phyloP scores from a whole-genome alignment of 1,140 invertebrate genomes.

The Drosophila paulistorum region DNA sequence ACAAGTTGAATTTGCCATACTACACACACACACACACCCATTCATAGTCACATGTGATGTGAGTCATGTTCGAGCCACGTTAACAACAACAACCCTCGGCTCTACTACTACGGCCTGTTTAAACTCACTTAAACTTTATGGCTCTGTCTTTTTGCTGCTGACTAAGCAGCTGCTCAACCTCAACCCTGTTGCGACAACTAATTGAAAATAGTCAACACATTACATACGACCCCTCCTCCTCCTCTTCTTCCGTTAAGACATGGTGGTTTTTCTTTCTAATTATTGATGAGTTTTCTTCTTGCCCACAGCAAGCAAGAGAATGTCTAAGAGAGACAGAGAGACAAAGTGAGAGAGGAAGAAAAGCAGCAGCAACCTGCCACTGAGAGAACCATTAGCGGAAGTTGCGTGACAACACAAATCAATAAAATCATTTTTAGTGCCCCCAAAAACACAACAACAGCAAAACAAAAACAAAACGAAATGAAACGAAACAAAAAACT shows the following conservation, averaged over 20 bases:
- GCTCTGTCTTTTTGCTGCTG: slow-evolving; percentile 50
- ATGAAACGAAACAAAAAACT: slow-evolving; percentile 51
- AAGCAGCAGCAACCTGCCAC: background rate
- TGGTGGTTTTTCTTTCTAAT: slow-evolving; percentile 37
- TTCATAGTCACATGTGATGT: slow-evolving; percentile 46
- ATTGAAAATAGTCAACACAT: slow-evolving; percentile 65
- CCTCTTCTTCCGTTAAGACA: background rate
- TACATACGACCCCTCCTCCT: slow-evolving; percentile 3
- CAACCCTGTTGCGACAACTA: slow-evolving; percentile 52
- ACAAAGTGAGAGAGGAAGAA: too few relatives aligned
- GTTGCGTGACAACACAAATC: slow-evolving; percentile 79
- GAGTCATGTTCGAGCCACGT: slow-evolving; percentile 44
- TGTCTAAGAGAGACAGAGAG: too few relatives aligned
- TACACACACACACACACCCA: background rate
- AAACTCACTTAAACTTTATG: slow-evolving; percentile 74
- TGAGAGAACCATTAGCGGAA: slow-evolving; percentile 37
- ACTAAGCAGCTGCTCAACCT: slow-evolving; percentile 47
- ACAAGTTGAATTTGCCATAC: slow-evolving; percentile 6
- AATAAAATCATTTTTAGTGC: slow-evolving; percentile 68
- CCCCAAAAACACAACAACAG: slow-evolving; percentile 5
- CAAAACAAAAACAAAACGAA: slow-evolving; percentile 1
- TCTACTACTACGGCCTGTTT: slow-evolving; percentile 24
- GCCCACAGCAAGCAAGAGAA: background rate
- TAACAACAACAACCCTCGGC: slow-evolving; percentile 7
- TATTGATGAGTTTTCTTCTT: slow-evolving; percentile 43